phyloP scores from a whole-genome alignment of 2,113 vertebrate genomes.

The Leptobrachium ailaonicum region DNA sequence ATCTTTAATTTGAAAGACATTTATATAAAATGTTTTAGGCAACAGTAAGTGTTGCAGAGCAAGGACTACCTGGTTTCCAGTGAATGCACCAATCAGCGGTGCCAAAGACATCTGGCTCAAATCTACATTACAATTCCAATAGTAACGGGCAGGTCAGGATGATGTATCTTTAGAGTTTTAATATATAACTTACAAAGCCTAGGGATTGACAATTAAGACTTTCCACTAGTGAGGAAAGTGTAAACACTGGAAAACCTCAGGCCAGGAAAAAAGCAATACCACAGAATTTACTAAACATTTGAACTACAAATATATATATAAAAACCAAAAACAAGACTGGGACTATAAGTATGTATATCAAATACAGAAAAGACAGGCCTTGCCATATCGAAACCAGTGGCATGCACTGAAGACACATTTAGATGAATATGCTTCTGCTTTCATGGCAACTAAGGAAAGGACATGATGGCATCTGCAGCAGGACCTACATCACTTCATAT shows the following conservation, averaged over 20 bases:
- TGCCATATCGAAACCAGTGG: neutral
- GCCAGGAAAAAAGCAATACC: neutral
- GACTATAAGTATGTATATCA: slow-evolving; percentile 8
- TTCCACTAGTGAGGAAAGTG: neutral
- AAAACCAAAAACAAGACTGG: slow-evolving; percentile 17
- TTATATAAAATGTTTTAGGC: no score
- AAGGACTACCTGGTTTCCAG: no score
- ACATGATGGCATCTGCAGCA: neutral
- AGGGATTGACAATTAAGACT: neutral
- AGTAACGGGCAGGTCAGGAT: neutral
- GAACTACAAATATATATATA: slow-evolving; percentile 7
- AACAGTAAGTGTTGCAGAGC: no score
- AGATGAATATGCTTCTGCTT: neutral
- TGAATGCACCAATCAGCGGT: no score
- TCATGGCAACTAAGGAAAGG: slow-evolving; percentile 9
- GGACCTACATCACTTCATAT: slow-evolving; percentile 86
- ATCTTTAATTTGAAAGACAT: no score
- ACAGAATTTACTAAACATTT: slow-evolving; percentile 3
- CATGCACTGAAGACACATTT: neutral
- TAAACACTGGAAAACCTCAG: neutral
- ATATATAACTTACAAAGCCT: neutral
- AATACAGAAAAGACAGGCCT: slow-evolving; percentile 18
- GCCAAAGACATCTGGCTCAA: no score
- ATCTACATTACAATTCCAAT: no score
- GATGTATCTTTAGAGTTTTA: neutral